Evolutionary conservation across 2,113 vertebrate genomes (phyloP).

Genomic region (Bubo blakistoni): DNA sequence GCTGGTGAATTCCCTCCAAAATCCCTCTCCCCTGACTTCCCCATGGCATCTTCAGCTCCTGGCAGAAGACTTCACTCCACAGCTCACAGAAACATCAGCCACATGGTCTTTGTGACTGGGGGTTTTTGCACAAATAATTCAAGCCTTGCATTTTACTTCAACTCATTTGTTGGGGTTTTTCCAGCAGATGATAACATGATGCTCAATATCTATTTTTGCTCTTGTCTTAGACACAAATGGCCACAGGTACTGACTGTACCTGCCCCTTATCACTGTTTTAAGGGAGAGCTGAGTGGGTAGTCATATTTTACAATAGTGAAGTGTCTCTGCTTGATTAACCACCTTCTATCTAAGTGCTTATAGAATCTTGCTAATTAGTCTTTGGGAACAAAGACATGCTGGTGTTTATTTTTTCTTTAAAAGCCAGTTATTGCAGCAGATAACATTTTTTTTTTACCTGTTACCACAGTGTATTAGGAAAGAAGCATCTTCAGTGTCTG

Average conservation of each 20-base stretch:
- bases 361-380: constrained; percentile 6
- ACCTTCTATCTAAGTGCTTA: background rate
- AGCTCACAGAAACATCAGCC: background rate
- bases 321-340: background rate
- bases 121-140: background rate
- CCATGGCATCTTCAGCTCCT: background rate
- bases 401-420: constrained; percentile 1
- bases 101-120: background rate
- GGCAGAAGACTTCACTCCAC: background rate
- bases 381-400: background rate
- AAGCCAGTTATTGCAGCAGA: background rate
- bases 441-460: background rate
- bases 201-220: background rate
- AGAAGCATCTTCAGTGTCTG: background rate
- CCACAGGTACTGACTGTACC: background rate
- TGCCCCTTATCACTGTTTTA: background rate
- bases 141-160: background rate
- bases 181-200: background rate
- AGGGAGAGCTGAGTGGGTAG: background rate
- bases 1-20: background rate
- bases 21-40: background rate
- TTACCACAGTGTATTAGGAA: background rate
- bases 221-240: background rate
- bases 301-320: background rate
- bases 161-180: background rate